phyloP scores from a whole-genome alignment of 2,888 invertebrate species.

The Acleris holmiana region DNA sequence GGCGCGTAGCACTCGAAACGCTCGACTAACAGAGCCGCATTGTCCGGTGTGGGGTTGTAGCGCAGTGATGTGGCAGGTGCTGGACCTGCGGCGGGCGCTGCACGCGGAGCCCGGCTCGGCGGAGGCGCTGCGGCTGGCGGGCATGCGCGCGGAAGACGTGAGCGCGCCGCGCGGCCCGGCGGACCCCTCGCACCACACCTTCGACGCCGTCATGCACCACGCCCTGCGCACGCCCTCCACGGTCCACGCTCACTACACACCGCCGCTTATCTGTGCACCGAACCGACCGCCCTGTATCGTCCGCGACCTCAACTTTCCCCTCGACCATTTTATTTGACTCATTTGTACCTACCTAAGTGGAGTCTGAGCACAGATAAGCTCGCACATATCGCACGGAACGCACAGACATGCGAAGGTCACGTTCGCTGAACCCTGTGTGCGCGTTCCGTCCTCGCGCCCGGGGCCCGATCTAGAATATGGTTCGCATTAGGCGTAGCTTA shows the following conservation, averaged over 20 bases:
- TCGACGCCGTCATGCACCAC: conserved; percentile 84
- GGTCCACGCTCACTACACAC: conserved; percentile 59
- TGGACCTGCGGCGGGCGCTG: conserved; percentile 91
- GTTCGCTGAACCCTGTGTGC: conserved; percentile 37
- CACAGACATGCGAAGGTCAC: conserved; percentile 38
- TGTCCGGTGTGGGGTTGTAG: conserved; percentile 41
- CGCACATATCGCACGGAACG: conserved; percentile 42
- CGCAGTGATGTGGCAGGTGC: conserved; percentile 85
- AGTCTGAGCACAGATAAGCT: conserved; percentile 36
- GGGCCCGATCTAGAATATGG: conserved; percentile 57
- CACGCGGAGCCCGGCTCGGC: conserved; percentile 88
- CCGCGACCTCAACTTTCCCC: not conserved
- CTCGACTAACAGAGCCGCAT: not conserved
- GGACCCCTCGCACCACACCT: conserved; percentile 71
- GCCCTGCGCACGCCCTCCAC: conserved; percentile 79
- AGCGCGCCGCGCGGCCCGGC: conserved; percentile 69
- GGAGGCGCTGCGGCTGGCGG: conserved; percentile 82
- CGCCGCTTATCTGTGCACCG: conserved; percentile 43
- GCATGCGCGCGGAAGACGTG: conserved; percentile 82
- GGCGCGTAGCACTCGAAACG: too few relatives aligned
- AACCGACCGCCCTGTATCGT: too few relatives aligned
- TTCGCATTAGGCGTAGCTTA: conserved; percentile 51
- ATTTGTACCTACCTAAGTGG: too few relatives aligned
- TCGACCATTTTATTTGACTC: too few relatives aligned
- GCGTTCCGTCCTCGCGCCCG: conserved; percentile 47